Evolutionary conservation across 1,140 invertebrate species (phyloP).

Genomic region (Sminthurides bifidus): DNA sequence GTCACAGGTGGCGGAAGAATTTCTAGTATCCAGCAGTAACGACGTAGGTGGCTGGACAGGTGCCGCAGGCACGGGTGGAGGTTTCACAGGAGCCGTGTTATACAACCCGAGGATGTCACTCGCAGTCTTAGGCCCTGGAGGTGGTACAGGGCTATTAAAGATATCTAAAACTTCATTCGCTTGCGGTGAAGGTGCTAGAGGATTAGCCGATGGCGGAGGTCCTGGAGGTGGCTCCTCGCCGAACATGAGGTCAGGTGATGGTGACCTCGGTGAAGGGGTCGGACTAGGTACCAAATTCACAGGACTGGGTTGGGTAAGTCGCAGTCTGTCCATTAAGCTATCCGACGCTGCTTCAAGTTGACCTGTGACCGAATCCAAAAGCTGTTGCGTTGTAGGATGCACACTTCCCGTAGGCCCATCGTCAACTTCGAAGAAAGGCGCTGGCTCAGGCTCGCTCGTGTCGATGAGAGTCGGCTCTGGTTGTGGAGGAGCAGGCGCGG

Average conservation of each 20-base stretch:
- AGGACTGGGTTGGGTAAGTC: conserved; percentile 47
- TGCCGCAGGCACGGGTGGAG: background rate
- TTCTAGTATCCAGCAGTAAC: background rate
- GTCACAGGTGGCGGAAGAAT: conserved; percentile 7
- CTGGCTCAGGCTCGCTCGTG: background rate
- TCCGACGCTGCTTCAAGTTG: conserved; percentile 78
- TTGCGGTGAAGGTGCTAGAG: conserved; percentile 13
- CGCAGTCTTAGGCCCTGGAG: conserved; percentile 13
- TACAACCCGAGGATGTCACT: conserved; percentile 28
- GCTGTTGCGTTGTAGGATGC: conserved; percentile 62
- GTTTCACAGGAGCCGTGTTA: conserved; percentile 4
- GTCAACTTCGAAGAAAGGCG: background rate
- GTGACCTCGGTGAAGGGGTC: conserved; percentile 65
- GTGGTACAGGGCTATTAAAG: conserved; percentile 10
- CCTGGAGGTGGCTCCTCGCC: conserved; percentile 37
- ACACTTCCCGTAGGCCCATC: conserved; percentile 41
- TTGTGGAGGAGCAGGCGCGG: background rate
- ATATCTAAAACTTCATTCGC: conserved; percentile 19
- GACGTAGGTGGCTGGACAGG: conserved; percentile 9
- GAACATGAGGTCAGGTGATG: conserved; percentile 52
- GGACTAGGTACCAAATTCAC: conserved; percentile 62
- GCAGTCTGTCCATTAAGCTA: conserved; percentile 64
- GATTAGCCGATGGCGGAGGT: conserved; percentile 19
- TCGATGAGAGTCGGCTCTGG: background rate
- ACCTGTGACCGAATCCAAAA: conserved; percentile 71